phyloP scores from a whole-genome alignment of 2,888 invertebrate species.

The Eurytoma adleriae region DNA sequence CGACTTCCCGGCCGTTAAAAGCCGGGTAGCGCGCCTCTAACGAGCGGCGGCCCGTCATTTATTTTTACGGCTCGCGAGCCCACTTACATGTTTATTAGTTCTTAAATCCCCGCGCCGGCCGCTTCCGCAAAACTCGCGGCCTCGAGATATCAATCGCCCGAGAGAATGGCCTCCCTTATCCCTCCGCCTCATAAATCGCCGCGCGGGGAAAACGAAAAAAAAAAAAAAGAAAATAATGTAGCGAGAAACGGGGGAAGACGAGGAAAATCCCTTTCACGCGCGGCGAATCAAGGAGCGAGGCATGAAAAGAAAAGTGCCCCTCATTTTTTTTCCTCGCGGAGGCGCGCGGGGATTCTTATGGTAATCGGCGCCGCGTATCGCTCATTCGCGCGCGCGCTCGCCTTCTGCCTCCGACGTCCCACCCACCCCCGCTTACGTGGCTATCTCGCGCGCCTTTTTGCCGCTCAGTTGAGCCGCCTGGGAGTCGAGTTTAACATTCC shows the following conservation, averaged over 20 bases:
- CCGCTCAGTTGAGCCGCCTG: slow-evolving; percentile 28
- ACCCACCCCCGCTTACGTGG: no score
- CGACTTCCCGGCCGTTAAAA: slow-evolving; percentile 8
- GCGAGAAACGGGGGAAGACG: slow-evolving; percentile 31
- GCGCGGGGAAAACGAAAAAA: not conserved
- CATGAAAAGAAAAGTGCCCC: slow-evolving; percentile 8
- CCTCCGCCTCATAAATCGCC: slow-evolving; percentile 34
- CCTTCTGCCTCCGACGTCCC: not conserved
- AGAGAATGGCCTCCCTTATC: not conserved
- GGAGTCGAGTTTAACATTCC: slow-evolving; percentile 13
- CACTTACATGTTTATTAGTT: slow-evolving; percentile 48
- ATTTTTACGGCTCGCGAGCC: slow-evolving; percentile 35
- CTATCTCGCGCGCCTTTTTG: slow-evolving; percentile 4
- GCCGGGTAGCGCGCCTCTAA: slow-evolving; percentile 16
- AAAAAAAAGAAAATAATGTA: no score
- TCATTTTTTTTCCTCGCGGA: slow-evolving; percentile 9
- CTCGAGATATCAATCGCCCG: slow-evolving; percentile 33
- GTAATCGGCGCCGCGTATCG: slow-evolving; percentile 47
- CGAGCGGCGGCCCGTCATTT: slow-evolving; percentile 25
- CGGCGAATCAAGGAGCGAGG: slow-evolving; percentile 44
- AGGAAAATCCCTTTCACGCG: slow-evolving; percentile 47
- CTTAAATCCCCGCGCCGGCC: slow-evolving; percentile 13
- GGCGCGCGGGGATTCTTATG: slow-evolving; percentile 50
- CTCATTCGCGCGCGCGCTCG: slow-evolving; percentile 37
- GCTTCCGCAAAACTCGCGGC: slow-evolving; percentile 44